phyloP scores from a whole-genome alignment of 64 coral and sea anemone species.

The Trachythela sp. region DNA sequence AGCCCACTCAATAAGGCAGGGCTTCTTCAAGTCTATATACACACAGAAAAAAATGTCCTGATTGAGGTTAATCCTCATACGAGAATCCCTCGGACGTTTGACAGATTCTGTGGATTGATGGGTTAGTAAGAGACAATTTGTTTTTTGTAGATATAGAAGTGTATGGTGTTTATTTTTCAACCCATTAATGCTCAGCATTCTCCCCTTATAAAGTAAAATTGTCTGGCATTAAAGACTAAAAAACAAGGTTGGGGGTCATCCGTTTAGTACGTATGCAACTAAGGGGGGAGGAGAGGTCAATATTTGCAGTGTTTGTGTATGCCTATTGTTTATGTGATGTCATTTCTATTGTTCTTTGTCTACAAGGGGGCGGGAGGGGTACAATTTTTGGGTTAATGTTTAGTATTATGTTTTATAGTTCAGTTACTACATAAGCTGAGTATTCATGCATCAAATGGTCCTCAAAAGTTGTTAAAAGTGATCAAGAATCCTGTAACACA shows the following conservation, averaged over 20 bases:
- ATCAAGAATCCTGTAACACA: conserved; percentile 98
- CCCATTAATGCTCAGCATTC: no score
- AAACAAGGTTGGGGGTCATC: no score
- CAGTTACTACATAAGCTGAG: conserved; percentile 93
- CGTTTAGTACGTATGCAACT: no score
- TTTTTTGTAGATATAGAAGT: background rate
- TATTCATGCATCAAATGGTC: conserved; percentile 90
- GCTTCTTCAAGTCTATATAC: conserved; percentile 91
- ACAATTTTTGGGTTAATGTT: background rate
- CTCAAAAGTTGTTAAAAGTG: conserved; percentile 93
- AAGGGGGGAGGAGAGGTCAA: no score
- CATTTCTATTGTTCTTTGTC: no score
- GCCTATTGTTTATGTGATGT: no score
- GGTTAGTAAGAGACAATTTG: conserved; percentile 34
- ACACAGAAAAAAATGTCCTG: conserved; percentile 90
- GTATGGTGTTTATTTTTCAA: background rate
- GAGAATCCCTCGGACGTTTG: conserved; percentile 96
- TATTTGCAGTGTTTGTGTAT: no score
- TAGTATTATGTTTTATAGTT: conserved; percentile 44
- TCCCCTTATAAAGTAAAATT: no score
- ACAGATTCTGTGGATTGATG: conserved; percentile 99
- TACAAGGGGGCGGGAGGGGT: no score
- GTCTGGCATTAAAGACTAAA: no score
- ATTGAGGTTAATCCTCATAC: conserved; percentile 99
- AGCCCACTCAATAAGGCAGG: conserved; percentile 96